A percentile compares a stretch with the other conserved stretches of the same genome.
phyloP scores from a whole-genome alignment of 2,113 vertebrate species.

The Syngnathus scovelli region DNA sequence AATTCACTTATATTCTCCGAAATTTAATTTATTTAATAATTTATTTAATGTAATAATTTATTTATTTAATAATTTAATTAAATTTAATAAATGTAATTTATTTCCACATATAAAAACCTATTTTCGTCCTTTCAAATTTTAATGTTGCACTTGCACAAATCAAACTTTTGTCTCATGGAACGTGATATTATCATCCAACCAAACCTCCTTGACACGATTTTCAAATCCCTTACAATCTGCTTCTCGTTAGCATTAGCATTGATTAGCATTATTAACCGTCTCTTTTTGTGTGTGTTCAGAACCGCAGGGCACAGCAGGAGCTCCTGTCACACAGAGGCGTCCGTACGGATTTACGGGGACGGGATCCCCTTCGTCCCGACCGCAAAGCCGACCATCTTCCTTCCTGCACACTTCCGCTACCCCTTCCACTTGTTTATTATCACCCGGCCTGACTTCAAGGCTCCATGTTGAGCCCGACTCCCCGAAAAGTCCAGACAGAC shows the following conservation, averaged over 20 bases:
- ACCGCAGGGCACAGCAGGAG: constrained; percentile 87
- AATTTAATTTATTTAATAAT: too few species aligned
- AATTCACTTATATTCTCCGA: too few species aligned
- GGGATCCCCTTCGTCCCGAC: constrained; percentile 82
- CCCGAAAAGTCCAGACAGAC: constrained; percentile 68
- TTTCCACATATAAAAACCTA: too few species aligned
- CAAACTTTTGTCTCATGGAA: too few species aligned
- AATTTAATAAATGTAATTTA: too few species aligned
- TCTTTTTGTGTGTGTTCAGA: constrained; percentile 64
- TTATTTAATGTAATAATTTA: too few species aligned
- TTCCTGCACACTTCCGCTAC: constrained; percentile 31
- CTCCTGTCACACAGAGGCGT: constrained; percentile 87
- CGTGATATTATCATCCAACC: neutral
- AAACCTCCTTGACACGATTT: too few species aligned
- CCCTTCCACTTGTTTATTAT: constrained; percentile 49
- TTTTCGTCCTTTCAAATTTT: too few species aligned
- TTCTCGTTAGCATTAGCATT: neutral
- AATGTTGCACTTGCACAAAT: too few species aligned
- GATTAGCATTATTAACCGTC: constrained; percentile 30
- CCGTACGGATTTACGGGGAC: constrained; percentile 80
- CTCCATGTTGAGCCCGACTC: constrained; percentile 81
- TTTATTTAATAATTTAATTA: too few species aligned
- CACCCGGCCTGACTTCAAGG: constrained; percentile 72
- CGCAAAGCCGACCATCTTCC: constrained; percentile 80
- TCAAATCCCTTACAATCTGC: too few species aligned